phyloP scores from a whole-genome alignment of 2,797 vertebrate species.

The Echeneis naucrates region DNA sequence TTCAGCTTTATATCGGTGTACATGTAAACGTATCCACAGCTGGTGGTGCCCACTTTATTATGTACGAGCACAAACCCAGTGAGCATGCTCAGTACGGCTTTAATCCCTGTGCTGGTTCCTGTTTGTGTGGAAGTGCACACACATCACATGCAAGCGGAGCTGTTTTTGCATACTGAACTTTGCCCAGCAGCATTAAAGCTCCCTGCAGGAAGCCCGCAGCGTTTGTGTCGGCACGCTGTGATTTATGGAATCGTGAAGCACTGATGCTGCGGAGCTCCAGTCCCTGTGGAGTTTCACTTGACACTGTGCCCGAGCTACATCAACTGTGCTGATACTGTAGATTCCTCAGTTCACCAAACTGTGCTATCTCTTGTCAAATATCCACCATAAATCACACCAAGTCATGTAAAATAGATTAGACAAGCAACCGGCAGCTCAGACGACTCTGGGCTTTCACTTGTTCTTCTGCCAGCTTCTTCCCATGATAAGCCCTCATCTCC shows the following conservation, averaged over 20 bases:
- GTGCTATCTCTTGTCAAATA: constrained; percentile 19
- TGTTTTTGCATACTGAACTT: constrained; percentile 9
- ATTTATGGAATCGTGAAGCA: constrained; percentile 53
- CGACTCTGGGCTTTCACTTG: constrained; percentile 15
- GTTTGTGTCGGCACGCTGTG: constrained; percentile 3
- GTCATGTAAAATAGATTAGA: constrained; percentile 56
- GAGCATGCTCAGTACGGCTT: not conserved
- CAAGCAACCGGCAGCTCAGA: constrained; percentile 8
- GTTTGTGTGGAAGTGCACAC: not conserved
- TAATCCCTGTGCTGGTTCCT: constrained; percentile 3
- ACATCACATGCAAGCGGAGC: constrained; percentile 5
- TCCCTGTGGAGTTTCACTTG: constrained; percentile 30
- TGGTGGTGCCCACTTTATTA: not conserved
- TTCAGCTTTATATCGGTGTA: not conserved
- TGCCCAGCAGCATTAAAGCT: constrained; percentile 21
- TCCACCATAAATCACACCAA: constrained; percentile 27
- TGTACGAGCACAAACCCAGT: not conserved
- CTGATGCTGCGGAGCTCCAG: constrained; percentile 8
- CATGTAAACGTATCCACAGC: not conserved
- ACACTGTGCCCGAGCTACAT: not conserved
- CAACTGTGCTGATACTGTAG: constrained; percentile 50
- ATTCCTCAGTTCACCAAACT: constrained; percentile 19
- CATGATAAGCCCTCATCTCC: constrained; percentile 21
- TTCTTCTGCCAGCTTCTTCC: constrained; percentile 33
- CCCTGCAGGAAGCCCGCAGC: constrained; percentile 23